Conservation (phyloP, 2,113 vertebrate genomes). For the Pelecanus crispus region DNA sequence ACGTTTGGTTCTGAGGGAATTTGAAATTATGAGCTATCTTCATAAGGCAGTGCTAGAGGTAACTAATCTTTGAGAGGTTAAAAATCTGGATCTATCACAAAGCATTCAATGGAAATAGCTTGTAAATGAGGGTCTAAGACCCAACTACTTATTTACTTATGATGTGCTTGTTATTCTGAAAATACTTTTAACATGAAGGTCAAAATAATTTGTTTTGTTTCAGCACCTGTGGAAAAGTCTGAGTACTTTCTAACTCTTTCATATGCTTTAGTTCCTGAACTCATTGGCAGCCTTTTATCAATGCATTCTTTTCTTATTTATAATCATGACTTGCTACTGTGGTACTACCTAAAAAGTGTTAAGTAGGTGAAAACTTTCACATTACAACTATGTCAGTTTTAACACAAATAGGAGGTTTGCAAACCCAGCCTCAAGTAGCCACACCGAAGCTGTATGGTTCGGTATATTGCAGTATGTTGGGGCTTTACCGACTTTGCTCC, state of each 20-base stretch:
- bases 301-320: neutral
- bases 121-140: neutral
- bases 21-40: neutral
- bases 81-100: neutral
- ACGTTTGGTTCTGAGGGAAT: neutral
- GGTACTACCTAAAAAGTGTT: neutral
- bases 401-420: neutral
- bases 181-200: neutral
- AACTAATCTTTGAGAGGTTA: neutral
- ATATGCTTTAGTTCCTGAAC: neutral
- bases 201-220: neutral
- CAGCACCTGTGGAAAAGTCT: neutral
- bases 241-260: neutral
- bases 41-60: neutral
- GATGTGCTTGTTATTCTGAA: neutral
- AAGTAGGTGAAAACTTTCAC: neutral
- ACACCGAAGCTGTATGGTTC: neutral
- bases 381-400: neutral
- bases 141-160: neutral
- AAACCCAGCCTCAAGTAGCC: neutral
- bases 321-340: neutral
- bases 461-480: fast-evolving
- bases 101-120: neutral
- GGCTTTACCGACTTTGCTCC: neutral
- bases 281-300: neutral